phyloP scores from a whole-genome alignment of 2,888 invertebrate genomes.

The Priocnemis perturbator region DNA sequence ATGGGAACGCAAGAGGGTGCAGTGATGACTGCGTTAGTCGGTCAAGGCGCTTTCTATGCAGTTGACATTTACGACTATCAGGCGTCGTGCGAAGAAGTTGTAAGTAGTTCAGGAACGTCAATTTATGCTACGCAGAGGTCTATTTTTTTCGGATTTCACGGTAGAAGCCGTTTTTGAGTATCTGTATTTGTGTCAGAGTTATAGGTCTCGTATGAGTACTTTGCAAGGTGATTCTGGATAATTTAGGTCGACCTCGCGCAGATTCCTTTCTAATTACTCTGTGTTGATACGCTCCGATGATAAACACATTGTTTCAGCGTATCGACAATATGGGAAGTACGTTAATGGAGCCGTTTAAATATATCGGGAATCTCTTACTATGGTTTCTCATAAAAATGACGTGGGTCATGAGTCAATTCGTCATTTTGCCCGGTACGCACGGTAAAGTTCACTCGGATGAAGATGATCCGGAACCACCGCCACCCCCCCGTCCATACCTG shows the following conservation, averaged over 20 bases:
- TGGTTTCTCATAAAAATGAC: constrained; percentile 71
- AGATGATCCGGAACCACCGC: constrained; percentile 70
- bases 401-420: constrained; percentile 69
- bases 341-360: constrained; percentile 67
- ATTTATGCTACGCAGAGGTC: too few relatives aligned
- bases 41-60: constrained; percentile 83
- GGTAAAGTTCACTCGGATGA: constrained; percentile 65
- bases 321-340: constrained; percentile 56
- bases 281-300: too few relatives aligned
- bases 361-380: constrained; percentile 68
- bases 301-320: constrained; percentile 47
- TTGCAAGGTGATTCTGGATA: too few relatives aligned
- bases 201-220: too few relatives aligned
- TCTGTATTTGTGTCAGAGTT: too few relatives aligned
- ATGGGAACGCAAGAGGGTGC: constrained; percentile 89
- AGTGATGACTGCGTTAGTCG: constrained; percentile 86
- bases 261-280: too few relatives aligned
- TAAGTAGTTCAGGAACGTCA: constrained; percentile 49
- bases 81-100: constrained; percentile 81
- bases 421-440: constrained; percentile 60
- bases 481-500: constrained; percentile 60
- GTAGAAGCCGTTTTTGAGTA: too few relatives aligned
- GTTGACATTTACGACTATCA: constrained; percentile 91
- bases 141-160: too few relatives aligned
- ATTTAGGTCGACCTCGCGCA: too few relatives aligned